phyloP scores from a whole-genome alignment of 2,888 invertebrate species.

The Atrina japonica region DNA sequence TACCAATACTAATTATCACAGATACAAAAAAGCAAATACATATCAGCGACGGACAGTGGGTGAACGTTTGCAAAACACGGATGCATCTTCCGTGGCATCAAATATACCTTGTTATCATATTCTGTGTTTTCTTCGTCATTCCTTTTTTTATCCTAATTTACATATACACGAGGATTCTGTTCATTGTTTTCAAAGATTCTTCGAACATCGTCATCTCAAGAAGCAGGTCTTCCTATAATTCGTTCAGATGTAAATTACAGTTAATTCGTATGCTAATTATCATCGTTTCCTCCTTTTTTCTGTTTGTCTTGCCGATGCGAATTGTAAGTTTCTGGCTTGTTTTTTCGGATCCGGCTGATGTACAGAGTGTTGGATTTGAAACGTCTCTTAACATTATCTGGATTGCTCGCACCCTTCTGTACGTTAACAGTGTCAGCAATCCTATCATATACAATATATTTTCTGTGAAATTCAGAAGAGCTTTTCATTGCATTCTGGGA shows the following conservation, averaged over 20 bases:
- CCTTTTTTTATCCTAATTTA: constrained; percentile 47
- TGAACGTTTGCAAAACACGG: constrained; percentile 57
- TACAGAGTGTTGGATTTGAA: constrained; percentile 53
- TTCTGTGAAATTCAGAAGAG: constrained; percentile 52
- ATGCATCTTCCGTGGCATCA: constrained; percentile 47
- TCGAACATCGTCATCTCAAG: too few relatives aligned
- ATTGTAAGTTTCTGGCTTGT: constrained; percentile 58
- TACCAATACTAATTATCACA: constrained; percentile 79
- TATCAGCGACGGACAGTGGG: constrained; percentile 57
- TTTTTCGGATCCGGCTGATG: constrained; percentile 44
- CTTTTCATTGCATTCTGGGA: too few relatives aligned
- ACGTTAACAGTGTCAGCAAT: constrained; percentile 74
- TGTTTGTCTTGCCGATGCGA: constrained; percentile 62
- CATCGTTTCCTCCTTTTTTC: constrained; percentile 58
- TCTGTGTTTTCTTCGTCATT: constrained; percentile 47
- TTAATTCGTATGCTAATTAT: constrained; percentile 57
- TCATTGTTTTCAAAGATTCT: too few relatives aligned
- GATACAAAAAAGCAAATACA: constrained; percentile 43
- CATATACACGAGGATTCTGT: neutral
- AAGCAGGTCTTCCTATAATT: constrained; percentile 21
- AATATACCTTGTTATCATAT: constrained; percentile 39
- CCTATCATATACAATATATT: constrained; percentile 64
- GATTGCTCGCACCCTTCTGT: constrained; percentile 56
- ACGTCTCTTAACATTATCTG: constrained; percentile 53
- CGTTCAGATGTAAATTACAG: constrained; percentile 35